These are phyloP conservation scores for Chlorodrepanis virens DNA, from an alignment of 2,113 vertebrate species.

Conservation along the genomic window DNA sequence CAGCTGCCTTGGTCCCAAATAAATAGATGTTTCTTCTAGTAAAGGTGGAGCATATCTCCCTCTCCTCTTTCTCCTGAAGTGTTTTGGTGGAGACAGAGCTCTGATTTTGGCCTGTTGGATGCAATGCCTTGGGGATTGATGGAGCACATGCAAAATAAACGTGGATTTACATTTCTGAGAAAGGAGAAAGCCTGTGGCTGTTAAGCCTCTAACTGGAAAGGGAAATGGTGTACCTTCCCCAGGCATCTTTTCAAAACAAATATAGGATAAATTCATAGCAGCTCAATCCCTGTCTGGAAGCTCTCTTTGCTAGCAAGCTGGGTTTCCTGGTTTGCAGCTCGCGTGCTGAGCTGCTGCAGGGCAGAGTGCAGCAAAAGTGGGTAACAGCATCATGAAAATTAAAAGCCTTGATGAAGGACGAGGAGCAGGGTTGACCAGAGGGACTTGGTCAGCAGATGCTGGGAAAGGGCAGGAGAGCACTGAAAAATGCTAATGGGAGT, in stretches of 20 bases:
- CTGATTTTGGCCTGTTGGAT: neutral
- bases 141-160: neutral
- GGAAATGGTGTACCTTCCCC: neutral
- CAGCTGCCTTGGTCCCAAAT: neutral
- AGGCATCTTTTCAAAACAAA: conserved; percentile 48
- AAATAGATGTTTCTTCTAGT: neutral
- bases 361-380: neutral
- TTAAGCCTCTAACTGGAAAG: conserved; percentile 18
- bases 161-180: neutral
- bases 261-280: conserved; percentile 20
- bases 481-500: neutral
- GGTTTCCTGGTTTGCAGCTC: neutral
- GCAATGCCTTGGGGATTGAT: neutral
- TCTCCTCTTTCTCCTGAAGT: neutral
- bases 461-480: neutral
- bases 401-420: neutral
- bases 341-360: neutral
- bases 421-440: neutral
- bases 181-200: neutral
- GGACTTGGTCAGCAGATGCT: neutral
- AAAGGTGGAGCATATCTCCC: neutral
- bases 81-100: neutral
- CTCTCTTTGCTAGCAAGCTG: neutral
- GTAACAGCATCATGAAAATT: neutral
- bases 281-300: neutral